Evolutionary conservation across 2,888 invertebrate species (phyloP), one percentile per base, ranked within the genome.

Genomic region (Kuschelorhynchus macadamiae): DNA sequence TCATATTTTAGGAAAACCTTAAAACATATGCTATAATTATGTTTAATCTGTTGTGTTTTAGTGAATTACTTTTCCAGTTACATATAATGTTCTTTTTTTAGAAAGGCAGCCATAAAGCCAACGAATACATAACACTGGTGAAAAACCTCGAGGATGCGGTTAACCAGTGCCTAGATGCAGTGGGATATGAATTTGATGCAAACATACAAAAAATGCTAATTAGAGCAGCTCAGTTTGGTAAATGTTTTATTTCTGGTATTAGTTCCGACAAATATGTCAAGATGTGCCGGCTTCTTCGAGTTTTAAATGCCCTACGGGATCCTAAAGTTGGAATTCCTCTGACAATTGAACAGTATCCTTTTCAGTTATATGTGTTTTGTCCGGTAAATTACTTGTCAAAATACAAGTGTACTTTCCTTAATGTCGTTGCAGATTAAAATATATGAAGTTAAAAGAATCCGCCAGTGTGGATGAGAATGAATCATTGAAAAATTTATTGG

Each of bases 161-260:
- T 0, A 89, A 90, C 71, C 93, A 96, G 80, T 98, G 98, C 80
- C 92, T 98, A 59, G 92, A 95, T 78, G 97, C 97, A 0, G 97
- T 97, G 0, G 92, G 95, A 2, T 94, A 93, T 81, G 97, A 98
- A 82, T 95, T 94, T 83, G 90, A 91, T 78, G 87, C 94, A 0
- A 89, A 91, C 44, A 91, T 93, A 0, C 97, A 98, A 84, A 97
- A 96, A 83, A 90, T 92, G 85, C 85, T 98, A 11, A 90, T 98
- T 66, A 88, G 92, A 79, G 92, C 97, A 8, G 97, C 97, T 0
- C 94, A 96, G 80, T 97, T 97, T 85, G 98, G 98, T 5, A 97
- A 97, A 85, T 93, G 95, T 55, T 98, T 97, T 81, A 88, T 96
- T 53, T 87, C 90, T 21, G 91, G 90, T 66, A 88, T 90, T 42